Evolutionary conservation across 2,888 invertebrate genomes (phyloP).

Genomic region (Hetaerina titia): DNA sequence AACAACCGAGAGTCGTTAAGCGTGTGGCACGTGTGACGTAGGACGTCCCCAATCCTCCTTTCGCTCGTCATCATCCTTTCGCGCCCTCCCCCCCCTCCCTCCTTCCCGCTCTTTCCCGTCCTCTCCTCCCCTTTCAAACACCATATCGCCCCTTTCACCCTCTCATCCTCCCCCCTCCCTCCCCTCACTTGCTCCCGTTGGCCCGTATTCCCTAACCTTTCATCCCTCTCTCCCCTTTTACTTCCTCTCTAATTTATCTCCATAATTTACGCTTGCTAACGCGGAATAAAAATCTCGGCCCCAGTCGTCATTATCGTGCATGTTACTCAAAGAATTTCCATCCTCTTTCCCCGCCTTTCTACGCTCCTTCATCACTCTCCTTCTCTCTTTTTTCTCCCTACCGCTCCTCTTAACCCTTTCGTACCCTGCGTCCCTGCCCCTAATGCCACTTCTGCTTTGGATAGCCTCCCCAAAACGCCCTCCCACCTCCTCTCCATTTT

Average conservation of each 20-base stretch:
- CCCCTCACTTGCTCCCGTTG: slow-evolving; percentile 70
- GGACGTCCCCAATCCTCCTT: neutral
- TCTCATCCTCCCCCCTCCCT: slow-evolving; percentile 70
- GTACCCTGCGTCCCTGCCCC: no score
- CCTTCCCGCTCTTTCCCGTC: slow-evolving; percentile 71
- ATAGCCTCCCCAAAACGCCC: neutral
- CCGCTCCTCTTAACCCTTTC: neutral
- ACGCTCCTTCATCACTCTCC: neutral
- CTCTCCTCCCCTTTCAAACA: slow-evolving; percentile 68
- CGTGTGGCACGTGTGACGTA: no score
- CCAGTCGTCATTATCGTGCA: slow-evolving; percentile 72
- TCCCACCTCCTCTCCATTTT: neutral
- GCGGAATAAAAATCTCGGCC: slow-evolving; percentile 73
- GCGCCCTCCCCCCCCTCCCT: slow-evolving; percentile 65
- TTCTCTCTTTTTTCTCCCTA: neutral
- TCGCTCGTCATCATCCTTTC: neutral
- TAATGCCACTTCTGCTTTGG: no score
- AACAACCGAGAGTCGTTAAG: no score
- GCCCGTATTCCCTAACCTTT: slow-evolving; percentile 73
- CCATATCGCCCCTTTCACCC: slow-evolving; percentile 69
- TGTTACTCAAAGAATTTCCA: neutral
- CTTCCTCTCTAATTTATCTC: slow-evolving; percentile 60
- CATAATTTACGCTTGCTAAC: slow-evolving; percentile 70
- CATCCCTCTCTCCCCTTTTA: slow-evolving; percentile 52
- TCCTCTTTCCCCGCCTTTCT: neutral